phyloP scores from a whole-genome alignment of 1,140 invertebrate species.

The Laupala kohalensis region DNA sequence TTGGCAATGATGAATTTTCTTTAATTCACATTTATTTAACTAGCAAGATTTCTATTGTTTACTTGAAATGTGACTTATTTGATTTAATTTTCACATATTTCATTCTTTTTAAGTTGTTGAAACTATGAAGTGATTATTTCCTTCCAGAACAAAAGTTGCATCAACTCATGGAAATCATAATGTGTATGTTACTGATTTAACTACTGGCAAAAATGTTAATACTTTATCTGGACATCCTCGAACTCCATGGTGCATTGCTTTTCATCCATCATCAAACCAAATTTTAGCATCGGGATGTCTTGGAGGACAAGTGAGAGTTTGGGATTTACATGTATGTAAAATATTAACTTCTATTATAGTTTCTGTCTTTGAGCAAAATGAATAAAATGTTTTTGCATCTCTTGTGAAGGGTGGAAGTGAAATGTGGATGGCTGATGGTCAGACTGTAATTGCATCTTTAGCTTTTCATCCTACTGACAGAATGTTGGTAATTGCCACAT shows the following conservation, averaged over 20 bases:
- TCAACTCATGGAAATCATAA: constrained; percentile 86
- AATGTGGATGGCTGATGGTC: constrained; percentile 56
- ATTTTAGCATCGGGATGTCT: constrained; percentile 80
- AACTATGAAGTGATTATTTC: too few relatives aligned
- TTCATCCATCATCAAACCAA: constrained; percentile 73
- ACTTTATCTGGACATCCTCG: constrained; percentile 70
- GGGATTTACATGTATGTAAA: constrained; percentile 71
- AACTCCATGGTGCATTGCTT: constrained; percentile 85
- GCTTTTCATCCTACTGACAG: constrained; percentile 75
- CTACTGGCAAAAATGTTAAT: constrained; percentile 63
- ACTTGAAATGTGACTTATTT: too few relatives aligned
- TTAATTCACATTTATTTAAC: too few relatives aligned
- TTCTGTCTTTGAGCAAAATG: too few relatives aligned
- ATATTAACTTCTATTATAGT: too few relatives aligned
- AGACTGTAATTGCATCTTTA: constrained; percentile 68
- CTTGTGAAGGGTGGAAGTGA: constrained; percentile 63
- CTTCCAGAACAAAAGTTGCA: constrained; percentile 60
- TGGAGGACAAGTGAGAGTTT: constrained; percentile 78
- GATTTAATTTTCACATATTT: too few relatives aligned
- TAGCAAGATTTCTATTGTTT: too few relatives aligned
- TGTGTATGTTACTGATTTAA: constrained; percentile 75
- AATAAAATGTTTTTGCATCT: neutral
- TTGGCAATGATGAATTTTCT: too few relatives aligned
- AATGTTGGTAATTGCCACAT: constrained; percentile 71
- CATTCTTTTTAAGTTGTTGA: too few relatives aligned